phyloP scores from a whole-genome alignment of 2,888 invertebrate genomes.

The Epicampocera succincta region DNA sequence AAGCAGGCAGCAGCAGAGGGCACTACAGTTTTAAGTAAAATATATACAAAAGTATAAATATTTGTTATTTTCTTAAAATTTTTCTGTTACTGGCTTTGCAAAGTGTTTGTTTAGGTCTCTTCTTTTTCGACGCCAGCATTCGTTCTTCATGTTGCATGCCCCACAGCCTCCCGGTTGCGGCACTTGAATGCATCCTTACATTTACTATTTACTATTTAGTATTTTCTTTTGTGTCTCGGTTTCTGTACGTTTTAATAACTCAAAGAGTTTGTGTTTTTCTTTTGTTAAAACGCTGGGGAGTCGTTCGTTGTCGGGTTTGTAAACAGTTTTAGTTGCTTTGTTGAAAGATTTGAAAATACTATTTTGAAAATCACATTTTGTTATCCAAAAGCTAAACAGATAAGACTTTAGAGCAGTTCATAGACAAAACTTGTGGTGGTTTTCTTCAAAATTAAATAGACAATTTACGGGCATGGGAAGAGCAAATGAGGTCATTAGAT shows the following conservation, averaged over 20 bases:
- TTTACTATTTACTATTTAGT: neutral
- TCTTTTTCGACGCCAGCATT: slow-evolving; percentile 1
- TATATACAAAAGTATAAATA: no score
- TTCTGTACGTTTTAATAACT: slow-evolving; percentile 25
- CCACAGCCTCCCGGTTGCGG: neutral
- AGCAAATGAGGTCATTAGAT: no score
- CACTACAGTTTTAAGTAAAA: neutral
- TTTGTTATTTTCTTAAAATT: neutral
- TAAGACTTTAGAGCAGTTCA: slow-evolving; percentile 16
- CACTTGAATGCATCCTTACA: slow-evolving; percentile 9
- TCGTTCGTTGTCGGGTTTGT: slow-evolving; percentile 21
- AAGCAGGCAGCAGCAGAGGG: neutral
- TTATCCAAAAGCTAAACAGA: slow-evolving; percentile 18
- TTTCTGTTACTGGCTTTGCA: slow-evolving; percentile 41
- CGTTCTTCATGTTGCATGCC: slow-evolving; percentile 6
- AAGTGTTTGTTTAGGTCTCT: slow-evolving; percentile 38
- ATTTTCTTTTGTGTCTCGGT: slow-evolving; percentile 29
- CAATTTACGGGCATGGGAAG: no score
- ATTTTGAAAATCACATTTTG: slow-evolving; percentile 34
- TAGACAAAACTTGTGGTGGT: neutral
- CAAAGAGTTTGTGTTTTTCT: slow-evolving; percentile 15
- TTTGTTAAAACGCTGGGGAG: slow-evolving; percentile 47
- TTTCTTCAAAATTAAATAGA: no score
- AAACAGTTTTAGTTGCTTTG: neutral
- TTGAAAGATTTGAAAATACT: slow-evolving; percentile 30